These are phyloP conservation scores for Enchytraeus crypticus DNA, from an alignment of 2,888 invertebrate genomes.

Conservation along the genomic window DNA sequence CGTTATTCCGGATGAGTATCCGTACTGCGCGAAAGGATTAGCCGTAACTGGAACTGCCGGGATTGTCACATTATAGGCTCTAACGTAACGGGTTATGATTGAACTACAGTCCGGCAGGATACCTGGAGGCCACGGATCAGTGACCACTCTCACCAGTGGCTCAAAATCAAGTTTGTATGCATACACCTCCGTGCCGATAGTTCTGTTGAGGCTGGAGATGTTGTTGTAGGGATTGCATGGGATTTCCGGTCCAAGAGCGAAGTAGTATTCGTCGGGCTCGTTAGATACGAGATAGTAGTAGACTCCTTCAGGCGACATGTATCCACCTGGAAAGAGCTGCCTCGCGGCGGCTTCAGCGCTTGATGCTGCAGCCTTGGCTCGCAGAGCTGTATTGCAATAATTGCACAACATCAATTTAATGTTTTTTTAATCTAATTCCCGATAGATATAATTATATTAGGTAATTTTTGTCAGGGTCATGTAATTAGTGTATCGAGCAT, in stretches of 20 bases:
- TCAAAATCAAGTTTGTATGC: too few species aligned
- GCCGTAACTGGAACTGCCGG: not conserved
- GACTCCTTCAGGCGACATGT: conserved; percentile 4
- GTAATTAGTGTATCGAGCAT: too few species aligned
- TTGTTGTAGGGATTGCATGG: conserved; percentile 14
- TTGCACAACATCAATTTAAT: too few species aligned
- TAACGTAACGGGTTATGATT: not conserved
- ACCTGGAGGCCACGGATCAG: not conserved
- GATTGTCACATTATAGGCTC: not conserved
- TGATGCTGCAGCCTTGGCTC: not conserved
- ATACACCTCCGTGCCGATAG: too few species aligned
- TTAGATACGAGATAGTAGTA: conserved; percentile 14
- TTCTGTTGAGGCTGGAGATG: too few species aligned
- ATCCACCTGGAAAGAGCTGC: too few species aligned
- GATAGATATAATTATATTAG: too few species aligned
- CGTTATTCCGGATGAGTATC: too few species aligned
- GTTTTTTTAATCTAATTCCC: too few species aligned
- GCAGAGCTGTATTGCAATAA: not conserved
- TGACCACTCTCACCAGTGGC: too few species aligned
- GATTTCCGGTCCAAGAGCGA: conserved; percentile 6
- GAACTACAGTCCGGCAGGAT: not conserved
- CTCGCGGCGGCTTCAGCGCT: not conserved
- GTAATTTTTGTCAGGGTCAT: too few species aligned
- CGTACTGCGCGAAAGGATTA: not conserved
- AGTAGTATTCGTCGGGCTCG: conserved; percentile 11